These are phyloP conservation scores for Bombylius discolor DNA, from an alignment of 2,888 invertebrate genomes.

Conservation along the genomic window DNA sequence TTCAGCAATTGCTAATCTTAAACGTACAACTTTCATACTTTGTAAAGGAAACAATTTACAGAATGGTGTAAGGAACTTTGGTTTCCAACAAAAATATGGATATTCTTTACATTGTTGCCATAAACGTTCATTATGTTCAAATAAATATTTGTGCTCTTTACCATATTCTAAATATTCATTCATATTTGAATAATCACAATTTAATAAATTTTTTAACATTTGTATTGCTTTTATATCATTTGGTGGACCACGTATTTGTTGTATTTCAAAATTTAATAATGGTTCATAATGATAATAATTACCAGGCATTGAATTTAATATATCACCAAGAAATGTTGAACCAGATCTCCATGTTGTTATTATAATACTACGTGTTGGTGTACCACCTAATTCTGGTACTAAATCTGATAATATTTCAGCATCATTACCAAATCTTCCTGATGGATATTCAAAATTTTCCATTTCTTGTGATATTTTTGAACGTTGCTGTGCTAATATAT, in stretches of 20 bases:
- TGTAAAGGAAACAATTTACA: conserved; percentile 79
- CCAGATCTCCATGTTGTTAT: conserved; percentile 86
- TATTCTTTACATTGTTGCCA: conserved; percentile 66
- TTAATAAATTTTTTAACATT: conserved; percentile 57
- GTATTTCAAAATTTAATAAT: conserved; percentile 65
- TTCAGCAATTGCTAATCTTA: conserved; percentile 59
- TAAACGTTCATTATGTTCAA: conserved; percentile 71
- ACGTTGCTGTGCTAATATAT: conserved; percentile 45
- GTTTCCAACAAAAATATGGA: conserved; percentile 53
- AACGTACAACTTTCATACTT: conserved; percentile 73
- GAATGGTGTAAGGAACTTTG: conserved; percentile 60
- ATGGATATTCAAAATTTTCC: conserved; percentile 47
- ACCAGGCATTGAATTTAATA: conserved; percentile 69
- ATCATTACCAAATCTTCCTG: conserved; percentile 40
- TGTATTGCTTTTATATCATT: conserved; percentile 52
- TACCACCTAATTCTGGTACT: conserved; percentile 54
- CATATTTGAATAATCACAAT: conserved; percentile 63
- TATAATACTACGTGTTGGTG: conserved; percentile 61
- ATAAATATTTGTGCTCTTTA: conserved; percentile 61
- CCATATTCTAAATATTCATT: conserved; percentile 67
- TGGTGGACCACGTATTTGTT: conserved; percentile 65
- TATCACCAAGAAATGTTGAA: conserved; percentile 78
- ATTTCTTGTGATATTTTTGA: conserved; percentile 43
- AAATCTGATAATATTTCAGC: conserved; percentile 52
- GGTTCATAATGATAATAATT: conserved; percentile 89